Base-by-base conservation (phyloP, 2,113 vertebrate genomes). In the Pongo pygmaeus region DNA sequence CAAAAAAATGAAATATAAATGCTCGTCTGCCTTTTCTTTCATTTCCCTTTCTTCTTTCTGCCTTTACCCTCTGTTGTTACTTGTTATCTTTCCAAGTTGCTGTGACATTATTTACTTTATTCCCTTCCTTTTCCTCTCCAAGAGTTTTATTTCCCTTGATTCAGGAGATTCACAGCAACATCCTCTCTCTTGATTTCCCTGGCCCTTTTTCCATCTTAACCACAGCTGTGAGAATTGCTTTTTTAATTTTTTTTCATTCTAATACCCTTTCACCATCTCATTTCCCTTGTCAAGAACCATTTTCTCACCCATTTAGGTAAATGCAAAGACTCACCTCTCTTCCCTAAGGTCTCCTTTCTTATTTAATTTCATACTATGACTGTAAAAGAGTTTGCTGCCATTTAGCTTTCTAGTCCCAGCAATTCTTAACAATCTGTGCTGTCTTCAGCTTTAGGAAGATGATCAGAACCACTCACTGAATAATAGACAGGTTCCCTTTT, bases 281-380 rank as follows among this genome's bases (percentile, higher is more conserved):
- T 85, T 94, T 87, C 72, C 77, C 50, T 78, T 72, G 30, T 89
- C 79, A 95, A 78, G 96, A 93, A 61, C 67, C 83, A 93, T n/a
- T 89, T 92, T 81, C 67, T 94, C 55, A 64, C n/a, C 14, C 80
- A 64, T 43, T 83, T 74, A 87, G 75, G 59, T 52, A 81, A 91
- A 48, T 74, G 52, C 69, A 84, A 55, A 91, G 61, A 72, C 77
- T 83, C 23, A 17, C 38, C 20, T 95, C 40, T 91, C 55, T 83
- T 81, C n/a, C 80, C 64, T 69, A 17, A 79, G 70, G 50, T 46
- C 46, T 46, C 30, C 88, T 84, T 91, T 91, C 8, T 0, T 50
- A 43, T 48, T 84, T n/a, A 64, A 2, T 48, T 57, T 80, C 52
- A 78, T 20, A 64, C 23, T 32, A 22, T 50, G 14, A 23, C 55